Base-by-base conservation (phyloP, 2,888 invertebrate species). In the Ceraclea dissimilis region DNA sequence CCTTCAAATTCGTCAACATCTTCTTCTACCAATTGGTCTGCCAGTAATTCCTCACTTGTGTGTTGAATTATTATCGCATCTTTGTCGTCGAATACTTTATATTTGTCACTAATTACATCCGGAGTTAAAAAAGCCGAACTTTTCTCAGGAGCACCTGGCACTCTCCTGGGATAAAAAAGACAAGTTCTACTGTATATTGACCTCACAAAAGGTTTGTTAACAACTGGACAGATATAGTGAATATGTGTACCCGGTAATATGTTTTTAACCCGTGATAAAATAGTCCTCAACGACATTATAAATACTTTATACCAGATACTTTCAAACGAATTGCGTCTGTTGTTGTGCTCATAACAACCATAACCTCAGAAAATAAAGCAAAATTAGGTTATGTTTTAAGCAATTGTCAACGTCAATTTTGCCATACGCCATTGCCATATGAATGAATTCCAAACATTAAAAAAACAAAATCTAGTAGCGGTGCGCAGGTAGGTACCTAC, bases 11-110 rank as follows among this genome's bases (percentile, higher is more conserved):
- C 82, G 70, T 85, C 82, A 61, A 69, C 71, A n/a, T 75, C 66
- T 57, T 64, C 71, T 67, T 68, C 68, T 62, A 31, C 70, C 67
- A 19, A n/a, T 16, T 20, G 22, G 18, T 64, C 60, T 63, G 69
- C 62, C 64, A 49, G 19, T 10, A 47, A 17, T 44, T 74, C 71
- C 69, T 88, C 88, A 64, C 89, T 90, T 52, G 81, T 82, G 18
- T 91, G 86, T 62, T 86, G 80, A 64, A 91, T 85, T 60, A 86
- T 71, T 13, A 78, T 72, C 0, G 86, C 74, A 68, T 89, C 86
- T 63, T 80, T 78, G 65, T 90, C 89, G 18, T 79, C 79, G 69
- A 88, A 88, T 60, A 84, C 70, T 72, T 85, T 80, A 67, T 84
- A 88, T 72, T 85, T 87, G 63, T 71, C 71, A 54, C 76, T 69